Conservation (phyloP, 2,888 invertebrate species). For the Drosophila mettleri region DNA sequence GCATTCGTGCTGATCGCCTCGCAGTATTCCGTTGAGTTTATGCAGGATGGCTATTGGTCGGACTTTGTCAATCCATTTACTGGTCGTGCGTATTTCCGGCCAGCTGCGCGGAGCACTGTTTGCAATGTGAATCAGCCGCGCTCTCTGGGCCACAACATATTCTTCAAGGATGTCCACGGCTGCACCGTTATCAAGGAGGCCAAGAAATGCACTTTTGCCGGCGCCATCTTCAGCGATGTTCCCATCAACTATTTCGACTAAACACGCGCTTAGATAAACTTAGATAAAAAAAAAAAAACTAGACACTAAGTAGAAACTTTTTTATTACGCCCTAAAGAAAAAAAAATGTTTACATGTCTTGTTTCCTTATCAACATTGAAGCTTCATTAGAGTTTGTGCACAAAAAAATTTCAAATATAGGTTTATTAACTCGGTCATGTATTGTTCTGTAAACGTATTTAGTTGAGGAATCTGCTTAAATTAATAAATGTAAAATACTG, state of each 20-base stretch:
- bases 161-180: conserved; percentile 45
- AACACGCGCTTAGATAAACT: neutral
- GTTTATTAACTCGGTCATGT: neutral
- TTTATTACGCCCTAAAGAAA: neutral
- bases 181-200: conserved; percentile 59
- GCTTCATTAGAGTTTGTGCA: conserved; percentile 4
- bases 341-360: neutral
- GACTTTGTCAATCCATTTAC: conserved; percentile 71
- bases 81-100: conserved; percentile 58
- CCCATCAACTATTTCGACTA: conserved; percentile 40
- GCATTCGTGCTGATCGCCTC: conserved; percentile 50
- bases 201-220: conserved; percentile 47
- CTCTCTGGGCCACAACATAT: conserved; percentile 46
- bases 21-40: conserved; percentile 33
- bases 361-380: conserved; percentile 14
- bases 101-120: neutral
- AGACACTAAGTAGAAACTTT: neutral
- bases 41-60: conserved; percentile 58
- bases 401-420: neutral
- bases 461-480: neutral
- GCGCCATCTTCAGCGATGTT: conserved; percentile 59
- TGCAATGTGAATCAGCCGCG: conserved; percentile 1
- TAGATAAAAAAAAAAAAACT: no score
- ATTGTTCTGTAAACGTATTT: neutral
- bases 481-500: no score